A percentile compares a stretch with the other conserved stretches of the same genome.
These are phyloP conservation scores for Leptinotarsa rubiginosa DNA, from an alignment of 2,888 invertebrate genomes.

Conservation along the genomic window DNA sequence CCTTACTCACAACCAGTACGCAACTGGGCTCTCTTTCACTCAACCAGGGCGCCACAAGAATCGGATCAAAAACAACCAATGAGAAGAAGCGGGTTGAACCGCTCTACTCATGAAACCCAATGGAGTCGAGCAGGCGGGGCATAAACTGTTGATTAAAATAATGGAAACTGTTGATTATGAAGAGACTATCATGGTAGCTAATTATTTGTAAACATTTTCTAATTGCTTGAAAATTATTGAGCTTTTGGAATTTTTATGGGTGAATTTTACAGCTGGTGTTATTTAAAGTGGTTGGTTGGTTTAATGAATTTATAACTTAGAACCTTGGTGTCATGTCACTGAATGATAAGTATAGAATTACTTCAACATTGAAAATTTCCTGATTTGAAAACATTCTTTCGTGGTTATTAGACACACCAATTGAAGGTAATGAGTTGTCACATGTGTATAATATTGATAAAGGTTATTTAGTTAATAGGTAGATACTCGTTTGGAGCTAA, in stretches of 20 bases:
- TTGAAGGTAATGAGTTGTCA: conserved; percentile 19
- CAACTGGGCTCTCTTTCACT: conserved; percentile 61
- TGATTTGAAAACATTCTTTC: conserved; percentile 17
- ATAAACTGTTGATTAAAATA: conserved; percentile 61
- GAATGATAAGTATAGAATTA: conserved; percentile 22
- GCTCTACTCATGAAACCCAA: conserved; percentile 52
- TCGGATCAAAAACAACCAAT: conserved; percentile 57
- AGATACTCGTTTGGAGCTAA: conserved; percentile 15
- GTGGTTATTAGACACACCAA: conserved; percentile 2
- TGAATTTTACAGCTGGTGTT: conserved; percentile 44
- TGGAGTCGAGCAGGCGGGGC: conserved; percentile 54
- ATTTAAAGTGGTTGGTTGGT: conserved; percentile 18
- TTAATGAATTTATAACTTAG: conserved; percentile 33
- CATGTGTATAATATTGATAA: conserved; percentile 16
- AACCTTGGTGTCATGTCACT: conserved; percentile 30
- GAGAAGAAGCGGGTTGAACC: conserved; percentile 46
- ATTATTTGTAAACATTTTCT: conserved; percentile 62
- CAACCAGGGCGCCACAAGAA: conserved; percentile 52
- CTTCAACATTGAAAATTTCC: conserved; percentile 13
- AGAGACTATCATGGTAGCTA: conserved; percentile 66
- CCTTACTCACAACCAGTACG: conserved; percentile 61
- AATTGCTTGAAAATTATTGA: conserved; percentile 59
- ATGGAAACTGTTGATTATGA: conserved; percentile 65
- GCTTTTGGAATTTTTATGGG: conserved; percentile 39
- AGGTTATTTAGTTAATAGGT: conserved; percentile 22